A percentile compares a stretch with the other conserved stretches of the same genome.
These are phyloP conservation scores for Allolobophora icterica DNA, from an alignment of 2,888 invertebrate species.

Conservation along the genomic window DNA sequence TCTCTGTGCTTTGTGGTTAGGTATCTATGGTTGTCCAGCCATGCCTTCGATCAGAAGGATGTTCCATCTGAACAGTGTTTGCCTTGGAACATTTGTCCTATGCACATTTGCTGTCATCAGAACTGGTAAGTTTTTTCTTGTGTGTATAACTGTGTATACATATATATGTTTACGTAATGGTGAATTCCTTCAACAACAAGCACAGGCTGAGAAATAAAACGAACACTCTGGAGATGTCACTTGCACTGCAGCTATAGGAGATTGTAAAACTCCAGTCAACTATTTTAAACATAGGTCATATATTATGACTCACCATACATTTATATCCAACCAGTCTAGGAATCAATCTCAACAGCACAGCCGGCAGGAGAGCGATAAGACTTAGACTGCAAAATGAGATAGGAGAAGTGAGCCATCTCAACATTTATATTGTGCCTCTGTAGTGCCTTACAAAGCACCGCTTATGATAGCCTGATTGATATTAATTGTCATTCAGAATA, in stretches of 20 bases:
- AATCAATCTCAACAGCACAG: neutral
- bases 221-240: no score
- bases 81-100: conserved; percentile 18
- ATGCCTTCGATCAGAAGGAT: conserved; percentile 11
- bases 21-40: neutral
- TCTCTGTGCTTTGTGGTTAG: neutral
- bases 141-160: neutral
- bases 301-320: neutral
- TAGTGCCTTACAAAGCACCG: no score
- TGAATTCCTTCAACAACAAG: no score
- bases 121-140: neutral
- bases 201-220: no score
- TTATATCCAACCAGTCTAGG: neutral
- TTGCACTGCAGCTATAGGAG: no score
- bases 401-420: neutral
- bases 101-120: conserved; percentile 19
- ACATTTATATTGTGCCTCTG: no score
- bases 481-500: no score
- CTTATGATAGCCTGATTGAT: no score
- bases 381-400: neutral
- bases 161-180: neutral
- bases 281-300: no score
- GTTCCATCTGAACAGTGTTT: neutral
- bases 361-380: neutral
- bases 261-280: no score